phyloP scores from a whole-genome alignment of 2,888 invertebrate genomes.

The Drosophila niveifrons region DNA sequence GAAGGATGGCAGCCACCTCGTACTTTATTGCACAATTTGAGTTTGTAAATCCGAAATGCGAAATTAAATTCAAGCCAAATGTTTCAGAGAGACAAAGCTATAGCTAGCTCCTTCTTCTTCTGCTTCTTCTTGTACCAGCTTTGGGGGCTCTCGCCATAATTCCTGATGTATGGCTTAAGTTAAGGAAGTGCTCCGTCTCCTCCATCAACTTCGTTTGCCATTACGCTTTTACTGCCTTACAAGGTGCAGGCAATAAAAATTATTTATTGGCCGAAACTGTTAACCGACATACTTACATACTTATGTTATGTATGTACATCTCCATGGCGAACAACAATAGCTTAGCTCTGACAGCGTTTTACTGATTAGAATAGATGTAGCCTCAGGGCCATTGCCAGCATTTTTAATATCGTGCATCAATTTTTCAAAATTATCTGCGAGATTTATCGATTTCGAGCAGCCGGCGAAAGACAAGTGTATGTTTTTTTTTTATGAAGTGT shows the following conservation, averaged over 20 bases:
- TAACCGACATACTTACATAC: constrained; percentile 23
- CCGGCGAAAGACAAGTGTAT: background rate
- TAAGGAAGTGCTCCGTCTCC: constrained; percentile 9
- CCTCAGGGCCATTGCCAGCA: constrained; percentile 9
- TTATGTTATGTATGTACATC: background rate
- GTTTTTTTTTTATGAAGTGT: background rate
- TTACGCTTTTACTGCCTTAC: constrained; percentile 55
- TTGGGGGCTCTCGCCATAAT: constrained; percentile 20
- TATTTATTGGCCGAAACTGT: constrained; percentile 66
- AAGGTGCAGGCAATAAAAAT: constrained; percentile 78
- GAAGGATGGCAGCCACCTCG: background rate
- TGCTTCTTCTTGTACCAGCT: background rate
- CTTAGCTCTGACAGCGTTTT: constrained; percentile 4
- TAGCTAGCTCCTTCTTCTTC: constrained; percentile 7
- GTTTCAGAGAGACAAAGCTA: background rate
- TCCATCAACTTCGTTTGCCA: constrained; percentile 14
- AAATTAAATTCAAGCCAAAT: constrained; percentile 30
- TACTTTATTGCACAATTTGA: constrained; percentile 13
- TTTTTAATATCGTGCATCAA: constrained; percentile 13
- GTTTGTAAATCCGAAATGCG: constrained; percentile 10
- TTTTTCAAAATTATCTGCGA: constrained; percentile 8
- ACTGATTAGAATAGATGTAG: constrained; percentile 35
- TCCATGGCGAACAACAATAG: constrained; percentile 13
- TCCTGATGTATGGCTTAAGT: constrained; percentile 33
- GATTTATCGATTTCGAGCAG: constrained; percentile 5